These are phyloP conservation scores for Brienomyrus brachyistius DNA, from an alignment of 2,113 vertebrate genomes.

Conservation along the genomic window DNA sequence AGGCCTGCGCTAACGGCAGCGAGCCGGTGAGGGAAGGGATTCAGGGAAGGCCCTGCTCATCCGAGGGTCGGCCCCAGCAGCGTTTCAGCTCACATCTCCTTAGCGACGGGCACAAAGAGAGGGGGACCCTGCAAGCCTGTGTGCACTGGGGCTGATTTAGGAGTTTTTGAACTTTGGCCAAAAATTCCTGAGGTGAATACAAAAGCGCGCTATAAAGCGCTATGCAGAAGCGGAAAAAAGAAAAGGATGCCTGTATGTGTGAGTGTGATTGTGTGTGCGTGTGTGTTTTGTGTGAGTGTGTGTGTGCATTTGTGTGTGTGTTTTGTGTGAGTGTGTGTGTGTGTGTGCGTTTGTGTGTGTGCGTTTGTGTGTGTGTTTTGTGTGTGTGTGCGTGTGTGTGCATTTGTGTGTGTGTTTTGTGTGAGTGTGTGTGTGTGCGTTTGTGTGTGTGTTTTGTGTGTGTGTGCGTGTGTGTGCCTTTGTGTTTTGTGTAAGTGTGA, in stretches of 20 bases:
- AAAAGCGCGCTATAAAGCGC: conserved; percentile 32
- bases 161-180: conserved; percentile 58
- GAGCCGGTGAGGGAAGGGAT: not conserved
- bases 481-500: no score
- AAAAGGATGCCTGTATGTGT: conserved; percentile 25
- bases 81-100: not conserved
- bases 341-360: not conserved
- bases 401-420: no score
- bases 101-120: conserved; percentile 37
- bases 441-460: no score
- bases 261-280: conserved; percentile 12
- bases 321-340: conserved; percentile 14
- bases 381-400: no score
- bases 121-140: conserved; percentile 42
- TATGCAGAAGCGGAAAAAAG: conserved; percentile 21
- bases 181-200: conserved; percentile 58
- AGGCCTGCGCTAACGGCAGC: not conserved
- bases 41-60: not conserved
- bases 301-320: not conserved
- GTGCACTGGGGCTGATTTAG: conserved; percentile 58
- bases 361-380: no score
- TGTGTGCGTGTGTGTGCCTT: conserved; percentile 2
- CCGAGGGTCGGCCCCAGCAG: not conserved
- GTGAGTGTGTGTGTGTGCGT: no score
- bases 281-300: conserved; percentile 12